Evolutionary conservation across 2,888 invertebrate species (phyloP).

Genomic region (Acanthoscelides obtectus): DNA sequence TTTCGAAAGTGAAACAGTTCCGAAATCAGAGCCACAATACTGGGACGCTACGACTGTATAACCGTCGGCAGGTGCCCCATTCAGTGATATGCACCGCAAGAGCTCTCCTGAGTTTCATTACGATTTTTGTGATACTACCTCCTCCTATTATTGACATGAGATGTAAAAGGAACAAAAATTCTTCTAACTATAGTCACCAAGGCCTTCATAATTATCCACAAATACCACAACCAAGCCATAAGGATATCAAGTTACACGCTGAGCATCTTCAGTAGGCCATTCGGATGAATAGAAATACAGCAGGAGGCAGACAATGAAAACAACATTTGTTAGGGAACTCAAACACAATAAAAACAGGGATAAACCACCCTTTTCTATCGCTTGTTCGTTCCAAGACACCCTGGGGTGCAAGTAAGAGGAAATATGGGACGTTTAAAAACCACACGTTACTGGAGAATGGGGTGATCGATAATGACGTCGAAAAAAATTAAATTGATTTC

Average conservation of each 20-base stretch:
- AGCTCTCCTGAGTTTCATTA: no score
- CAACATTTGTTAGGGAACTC: background rate
- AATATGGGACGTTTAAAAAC: slow-evolving; percentile 15
- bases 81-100: no score
- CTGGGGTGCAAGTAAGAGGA: slow-evolving; percentile 14
- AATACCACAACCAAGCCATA: no score
- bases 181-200: no score
- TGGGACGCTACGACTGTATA: no score
- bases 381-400: slow-evolving; percentile 9
- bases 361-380: background rate
- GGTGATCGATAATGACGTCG: background rate
- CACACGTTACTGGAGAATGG: slow-evolving; percentile 4
- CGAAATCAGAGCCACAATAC: no score
- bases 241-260: background rate
- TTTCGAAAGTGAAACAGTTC: no score
- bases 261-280: background rate
- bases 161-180: no score
- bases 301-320: background rate
- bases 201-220: no score
- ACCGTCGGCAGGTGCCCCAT: no score
- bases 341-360: background rate
- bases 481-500: background rate
- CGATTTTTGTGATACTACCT: no score
- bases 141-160: no score
- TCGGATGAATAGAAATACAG: background rate